Base-by-base conservation (phyloP, 2,797 vertebrate species). In the Babyrousa celebensis region DNA sequence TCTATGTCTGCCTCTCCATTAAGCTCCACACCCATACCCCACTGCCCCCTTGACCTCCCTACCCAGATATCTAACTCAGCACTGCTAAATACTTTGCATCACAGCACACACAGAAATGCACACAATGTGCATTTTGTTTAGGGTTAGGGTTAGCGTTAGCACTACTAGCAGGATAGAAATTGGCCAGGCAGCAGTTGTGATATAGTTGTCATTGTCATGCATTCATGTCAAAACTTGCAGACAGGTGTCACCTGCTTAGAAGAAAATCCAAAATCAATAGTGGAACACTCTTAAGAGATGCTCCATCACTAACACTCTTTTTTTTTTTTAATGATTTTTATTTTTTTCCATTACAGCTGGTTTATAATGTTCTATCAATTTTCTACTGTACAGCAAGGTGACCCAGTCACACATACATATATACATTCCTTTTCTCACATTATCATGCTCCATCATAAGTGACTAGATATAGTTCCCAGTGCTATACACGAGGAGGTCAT, bases 101-200 rank as follows among this genome's bases (percentile, higher is more conserved):
- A 21, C 0, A 3, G 3, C 14, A 27, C 10, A 1, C 12, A 0
- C 29, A 36, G 14, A 86, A 72, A 63, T 43, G 32, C 6, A 3
- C 4, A 12, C 17, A 36, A 36, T 36, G 36, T 36, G 36, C 36
- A 36, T 36, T 36, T 36, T 36, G 36, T 36, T 36, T 36, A 36
- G 36, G 36, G 36, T 36, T 36, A 36, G 36, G 36, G 36, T 36
- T 36, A 36, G 36, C 36, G 3, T 36, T 36, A 36, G 36, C 67
- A 40, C 32, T 36, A 8, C 15, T 14, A 74, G 11, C 48, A 68
- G 68, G 40, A 48, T 2, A 71, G 78, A 67, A 48, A 21, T 71
- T n/a, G 43, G 65, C 62, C 71, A 82, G 63, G 20, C 0, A 14
- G 16, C 27, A 29, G 36, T 54, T 7, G 20, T 27, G 36, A 91